Percentiles rank a stretch among this genome's conserved stretches.
Evolutionary conservation across 2,888 invertebrate genomes (phyloP).

Genomic region (Fissipunctia ypsillon): DNA sequence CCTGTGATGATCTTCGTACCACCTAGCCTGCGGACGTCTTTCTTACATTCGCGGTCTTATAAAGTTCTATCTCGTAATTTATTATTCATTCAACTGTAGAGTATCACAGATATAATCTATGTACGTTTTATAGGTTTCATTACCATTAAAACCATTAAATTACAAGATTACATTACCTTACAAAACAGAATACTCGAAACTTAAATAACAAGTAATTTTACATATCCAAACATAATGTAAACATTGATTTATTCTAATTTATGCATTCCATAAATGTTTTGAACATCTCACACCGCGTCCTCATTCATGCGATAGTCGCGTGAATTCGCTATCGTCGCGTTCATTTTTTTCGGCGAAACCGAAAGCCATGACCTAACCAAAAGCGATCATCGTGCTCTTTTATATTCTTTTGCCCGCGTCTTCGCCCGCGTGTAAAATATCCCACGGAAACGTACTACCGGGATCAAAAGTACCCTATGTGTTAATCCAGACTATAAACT

Average conservation of each 20-base stretch:
- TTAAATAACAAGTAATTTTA: conserved; percentile 34
- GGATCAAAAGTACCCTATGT: too few relatives aligned
- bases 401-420: too few relatives aligned
- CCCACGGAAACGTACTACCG: too few relatives aligned
- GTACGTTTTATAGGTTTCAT: conserved; percentile 11
- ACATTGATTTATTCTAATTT: conserved; percentile 60
- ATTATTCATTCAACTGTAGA: not conserved
- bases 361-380: too few relatives aligned
- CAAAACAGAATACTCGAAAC: conserved; percentile 33
- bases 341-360: not conserved
- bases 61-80: not conserved
- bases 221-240: conserved; percentile 28
- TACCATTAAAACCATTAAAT: conserved; percentile 19
- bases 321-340: not conserved
- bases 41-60: not conserved
- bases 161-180: conserved; percentile 19
- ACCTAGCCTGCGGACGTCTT: not conserved
- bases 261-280: conserved; percentile 51
- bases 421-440: too few relatives aligned
- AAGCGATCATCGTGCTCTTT: too few relatives aligned
- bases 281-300: conserved; percentile 8
- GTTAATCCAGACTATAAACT: too few relatives aligned
- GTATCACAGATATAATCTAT: not conserved
- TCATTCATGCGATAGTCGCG: not conserved
- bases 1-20: not conserved